Evolutionary conservation across 2,888 invertebrate genomes (phyloP).

Genomic region (Prenolepis imparis): DNA sequence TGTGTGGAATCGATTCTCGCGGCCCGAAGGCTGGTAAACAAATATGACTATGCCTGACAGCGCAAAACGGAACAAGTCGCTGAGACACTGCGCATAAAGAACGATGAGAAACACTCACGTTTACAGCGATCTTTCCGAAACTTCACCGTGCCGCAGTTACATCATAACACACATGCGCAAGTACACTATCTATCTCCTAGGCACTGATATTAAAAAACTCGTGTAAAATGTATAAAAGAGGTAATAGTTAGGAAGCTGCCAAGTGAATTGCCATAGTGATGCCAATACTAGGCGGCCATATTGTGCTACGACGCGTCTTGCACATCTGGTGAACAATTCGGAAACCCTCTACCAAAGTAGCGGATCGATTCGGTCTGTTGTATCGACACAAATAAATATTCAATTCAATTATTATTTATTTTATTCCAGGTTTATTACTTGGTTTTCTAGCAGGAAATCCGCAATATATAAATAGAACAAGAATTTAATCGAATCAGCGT

Average conservation of each 20-base stretch:
- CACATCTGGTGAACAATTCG: slow-evolving; percentile 59
- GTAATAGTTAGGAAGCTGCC: slow-evolving; percentile 81
- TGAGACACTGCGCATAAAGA: neutral
- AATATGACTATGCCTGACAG: slow-evolving; percentile 60
- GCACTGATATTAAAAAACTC: slow-evolving; percentile 69
- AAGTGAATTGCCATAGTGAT: slow-evolving; percentile 83
- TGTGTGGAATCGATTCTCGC: neutral
- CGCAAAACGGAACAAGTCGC: slow-evolving; percentile 52
- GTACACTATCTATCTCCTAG: slow-evolving; percentile 65
- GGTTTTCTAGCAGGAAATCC: neutral
- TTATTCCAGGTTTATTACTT: neutral
- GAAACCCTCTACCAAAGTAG: neutral
- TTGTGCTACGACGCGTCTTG: slow-evolving; percentile 69
- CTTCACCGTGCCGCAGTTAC: slow-evolving; percentile 65
- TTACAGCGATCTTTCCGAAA: slow-evolving; percentile 39
- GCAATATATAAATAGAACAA: neutral
- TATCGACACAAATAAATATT: neutral
- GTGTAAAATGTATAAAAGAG: slow-evolving; percentile 81
- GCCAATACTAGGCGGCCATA: slow-evolving; percentile 83
- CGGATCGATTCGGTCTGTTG: neutral
- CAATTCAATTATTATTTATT: neutral
- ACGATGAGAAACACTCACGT: slow-evolving; percentile 72
- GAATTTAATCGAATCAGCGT: neutral
- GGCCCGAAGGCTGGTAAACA: slow-evolving; percentile 65
- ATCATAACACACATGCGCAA: slow-evolving; percentile 68